Evolutionary conservation across 2,888 invertebrate species (phyloP).

Genomic region (Xestia xanthographa): DNA sequence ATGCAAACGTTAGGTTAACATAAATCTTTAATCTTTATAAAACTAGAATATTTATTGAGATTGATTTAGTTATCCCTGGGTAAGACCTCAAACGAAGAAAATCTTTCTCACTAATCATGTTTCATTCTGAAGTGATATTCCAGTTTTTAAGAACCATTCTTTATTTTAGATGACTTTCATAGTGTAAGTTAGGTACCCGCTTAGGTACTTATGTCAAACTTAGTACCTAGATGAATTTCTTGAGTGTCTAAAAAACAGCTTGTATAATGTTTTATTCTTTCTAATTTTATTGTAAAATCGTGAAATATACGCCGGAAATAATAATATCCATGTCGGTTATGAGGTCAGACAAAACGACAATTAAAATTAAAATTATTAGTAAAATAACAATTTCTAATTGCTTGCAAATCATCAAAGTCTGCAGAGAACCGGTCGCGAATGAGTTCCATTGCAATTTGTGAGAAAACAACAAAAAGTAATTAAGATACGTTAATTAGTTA

Average conservation of each 20-base stretch:
- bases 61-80: not conserved
- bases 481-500: slow-evolving; percentile 51
- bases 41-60: not conserved
- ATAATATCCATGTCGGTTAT: slow-evolving; percentile 41
- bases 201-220: not conserved
- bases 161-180: too few species aligned
- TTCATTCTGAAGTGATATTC: not conserved
- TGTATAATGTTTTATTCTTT: not conserved
- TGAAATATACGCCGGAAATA: slow-evolving; percentile 42
- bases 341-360: slow-evolving; percentile 59
- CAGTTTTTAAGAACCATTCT: too few species aligned
- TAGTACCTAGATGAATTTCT: not conserved
- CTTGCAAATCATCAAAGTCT: slow-evolving; percentile 47
- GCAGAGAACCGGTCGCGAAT: slow-evolving; percentile 55
- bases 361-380: slow-evolving; percentile 47
- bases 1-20: too few species aligned
- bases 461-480: slow-evolving; percentile 53
- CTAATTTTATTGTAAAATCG: slow-evolving; percentile 7
- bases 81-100: not conserved
- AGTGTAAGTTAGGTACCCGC: too few species aligned
- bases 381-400: slow-evolving; percentile 55
- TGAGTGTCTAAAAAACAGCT: not conserved
- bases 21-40: too few species aligned
- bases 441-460: slow-evolving; percentile 52
- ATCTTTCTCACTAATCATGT: not conserved